Evolutionary conservation across 2,888 invertebrate species (phyloP), one percentile per base, ranked within the genome.

Genomic region (Hypomecis punctinalis): DNA sequence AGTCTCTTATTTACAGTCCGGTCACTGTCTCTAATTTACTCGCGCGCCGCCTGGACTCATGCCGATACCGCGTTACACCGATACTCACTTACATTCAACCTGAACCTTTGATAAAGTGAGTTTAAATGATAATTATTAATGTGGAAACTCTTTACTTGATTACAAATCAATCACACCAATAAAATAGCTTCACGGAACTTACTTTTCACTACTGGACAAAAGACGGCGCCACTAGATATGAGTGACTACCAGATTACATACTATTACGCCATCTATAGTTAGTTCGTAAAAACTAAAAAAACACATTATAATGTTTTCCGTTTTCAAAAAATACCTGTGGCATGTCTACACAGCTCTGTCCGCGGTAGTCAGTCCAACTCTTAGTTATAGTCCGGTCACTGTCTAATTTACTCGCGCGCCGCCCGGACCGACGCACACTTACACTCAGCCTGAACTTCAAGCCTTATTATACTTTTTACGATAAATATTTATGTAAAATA

Each of bases 11-110:
- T 87, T 89, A 88, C 84, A 89, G 87, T 83, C 88, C 83, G 82
- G 88, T 85, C 84, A 85, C 84, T 90, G 89, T 90, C 89, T 90
- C 89, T 90, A 91, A 90, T 90, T 91, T 89, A 90, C 90, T 88
- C 83, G 87, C 76, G 83, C 83, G 85, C 86, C 84, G 82, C 81
- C 11, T 77, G 81, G 82, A 79, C 85, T 3, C 1, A 23, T 23
- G 23, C 74, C 81, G 78, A 78, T 80, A 78, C 82, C 77, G 76
- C 81, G 81, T 82, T 82, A 81, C 82, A 79, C 76, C 74, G 78
- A 74, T 67, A 75, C 80, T 76, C 76, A 79, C 78, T 81, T 78
- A 77, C 75, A 46, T 39, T 77, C 72, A 71, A 70, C 68, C 73
- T 73, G 70, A 74, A 76, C 76, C 23, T 23, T 1, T 23, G 23